phyloP scores from a whole-genome alignment of 2,113 vertebrate species.

The Trochalopteron elliotii region DNA sequence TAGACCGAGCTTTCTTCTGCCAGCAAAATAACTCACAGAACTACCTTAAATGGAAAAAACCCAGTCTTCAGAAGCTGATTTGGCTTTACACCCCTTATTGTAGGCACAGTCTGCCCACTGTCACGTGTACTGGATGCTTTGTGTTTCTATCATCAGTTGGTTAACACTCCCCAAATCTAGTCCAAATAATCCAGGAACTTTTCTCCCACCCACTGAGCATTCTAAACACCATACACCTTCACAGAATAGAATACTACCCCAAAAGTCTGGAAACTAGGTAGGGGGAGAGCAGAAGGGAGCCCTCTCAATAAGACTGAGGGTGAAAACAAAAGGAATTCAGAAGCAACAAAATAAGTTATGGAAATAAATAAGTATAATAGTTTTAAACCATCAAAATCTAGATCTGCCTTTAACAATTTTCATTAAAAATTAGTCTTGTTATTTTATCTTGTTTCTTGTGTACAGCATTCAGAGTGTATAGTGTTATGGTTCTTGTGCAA shows the following conservation, averaged over 20 bases:
- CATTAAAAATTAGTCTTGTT: not conserved
- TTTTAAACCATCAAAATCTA: not conserved
- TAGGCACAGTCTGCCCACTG: not conserved
- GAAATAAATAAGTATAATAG: not conserved
- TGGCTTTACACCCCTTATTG: not conserved
- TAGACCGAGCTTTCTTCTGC: not conserved
- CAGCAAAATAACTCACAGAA: not conserved
- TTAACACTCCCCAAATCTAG: not conserved
- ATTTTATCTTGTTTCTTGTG: not conserved
- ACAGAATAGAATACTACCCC: not conserved
- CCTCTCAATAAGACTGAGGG: fast-evolving
- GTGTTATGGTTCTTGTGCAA: not conserved
- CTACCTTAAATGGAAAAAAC: not conserved
- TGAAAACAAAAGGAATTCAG: not conserved
- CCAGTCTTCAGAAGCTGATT: not conserved
- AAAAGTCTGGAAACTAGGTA: not conserved
- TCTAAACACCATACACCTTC: not conserved
- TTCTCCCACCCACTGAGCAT: not conserved
- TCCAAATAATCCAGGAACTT: not conserved
- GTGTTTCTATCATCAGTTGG: not conserved
- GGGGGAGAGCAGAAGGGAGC: fast-evolving
- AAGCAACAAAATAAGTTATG: not conserved
- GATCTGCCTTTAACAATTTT: not conserved
- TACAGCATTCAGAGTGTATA: not conserved
- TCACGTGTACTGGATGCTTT: not conserved